These are phyloP conservation scores for cattle (Bos taurus) DNA, from an alignment of 2,113 vertebrate genomes.

Conservation along the genomic window DNA sequence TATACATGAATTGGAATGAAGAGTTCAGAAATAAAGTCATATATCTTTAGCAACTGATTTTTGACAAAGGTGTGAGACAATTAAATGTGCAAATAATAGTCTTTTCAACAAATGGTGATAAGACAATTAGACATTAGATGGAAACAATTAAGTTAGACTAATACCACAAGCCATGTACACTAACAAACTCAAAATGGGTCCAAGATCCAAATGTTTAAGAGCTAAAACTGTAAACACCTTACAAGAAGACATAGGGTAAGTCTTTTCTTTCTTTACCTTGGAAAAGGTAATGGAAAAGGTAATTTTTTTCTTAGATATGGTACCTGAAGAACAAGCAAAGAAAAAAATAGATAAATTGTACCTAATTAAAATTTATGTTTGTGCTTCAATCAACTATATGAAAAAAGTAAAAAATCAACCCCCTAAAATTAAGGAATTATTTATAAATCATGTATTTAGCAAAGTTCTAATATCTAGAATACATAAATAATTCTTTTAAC, in stretches of 20 bases:
- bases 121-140: background rate
- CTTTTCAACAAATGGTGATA: background rate
- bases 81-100: background rate
- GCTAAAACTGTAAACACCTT: background rate
- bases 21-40: background rate
- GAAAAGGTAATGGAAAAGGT: background rate
- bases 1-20: background rate
- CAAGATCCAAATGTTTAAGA: background rate
- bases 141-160: background rate
- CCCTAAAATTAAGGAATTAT: background rate
- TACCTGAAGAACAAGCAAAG: background rate
- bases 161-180: background rate
- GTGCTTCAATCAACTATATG: background rate
- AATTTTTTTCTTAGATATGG: background rate
- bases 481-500: background rate
- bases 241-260: background rate
- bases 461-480: background rate
- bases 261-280: background rate
- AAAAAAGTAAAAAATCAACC: background rate
- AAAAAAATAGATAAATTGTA: background rate
- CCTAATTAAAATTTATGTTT: background rate
- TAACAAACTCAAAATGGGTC: background rate
- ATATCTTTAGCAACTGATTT: background rate
- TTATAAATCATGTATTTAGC: background rate
- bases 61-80: background rate